Conservation (phyloP, 1,140 invertebrate species). For the Scaptomyza pallida region DNA sequence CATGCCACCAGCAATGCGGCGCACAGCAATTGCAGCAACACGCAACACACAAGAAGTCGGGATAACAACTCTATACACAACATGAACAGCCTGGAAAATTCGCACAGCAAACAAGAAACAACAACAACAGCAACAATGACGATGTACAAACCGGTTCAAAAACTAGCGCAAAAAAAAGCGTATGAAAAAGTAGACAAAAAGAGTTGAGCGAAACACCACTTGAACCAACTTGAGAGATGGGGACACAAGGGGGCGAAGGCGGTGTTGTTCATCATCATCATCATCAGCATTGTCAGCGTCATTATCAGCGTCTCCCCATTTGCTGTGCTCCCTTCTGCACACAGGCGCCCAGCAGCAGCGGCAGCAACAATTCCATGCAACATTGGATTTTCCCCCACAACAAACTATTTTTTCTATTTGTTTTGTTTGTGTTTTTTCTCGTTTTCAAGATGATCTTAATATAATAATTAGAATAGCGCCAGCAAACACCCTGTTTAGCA, state of each 20-base stretch:
- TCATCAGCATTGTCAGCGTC: no score
- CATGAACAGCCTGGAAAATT: constrained; percentile 71
- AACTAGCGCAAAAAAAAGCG: constrained; percentile 81
- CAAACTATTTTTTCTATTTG: neutral
- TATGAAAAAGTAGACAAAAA: constrained; percentile 77
- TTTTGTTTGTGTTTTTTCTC: constrained; percentile 2
- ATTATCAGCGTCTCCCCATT: constrained; percentile 24
- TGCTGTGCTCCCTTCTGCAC: constrained; percentile 44
- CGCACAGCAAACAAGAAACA: constrained; percentile 58
- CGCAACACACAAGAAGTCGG: constrained; percentile 57
- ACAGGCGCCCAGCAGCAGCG: constrained; percentile 34
- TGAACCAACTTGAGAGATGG: constrained; percentile 26
- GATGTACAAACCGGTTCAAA: constrained; percentile 61
- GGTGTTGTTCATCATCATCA: neutral
- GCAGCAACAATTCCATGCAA: constrained; percentile 2
- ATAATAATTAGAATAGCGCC: no score
- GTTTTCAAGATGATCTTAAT: neutral
- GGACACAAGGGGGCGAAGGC: neutral
- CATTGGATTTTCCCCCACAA: neutral
- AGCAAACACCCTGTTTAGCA: no score
- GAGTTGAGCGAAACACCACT: constrained; percentile 51
- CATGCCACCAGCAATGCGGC: constrained; percentile 80
- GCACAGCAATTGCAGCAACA: constrained; percentile 60
- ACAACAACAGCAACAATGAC: constrained; percentile 34
- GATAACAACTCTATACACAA: constrained; percentile 42